Evolutionary conservation across 2,888 invertebrate genomes (phyloP).

Genomic region (Griposia aprilina): DNA sequence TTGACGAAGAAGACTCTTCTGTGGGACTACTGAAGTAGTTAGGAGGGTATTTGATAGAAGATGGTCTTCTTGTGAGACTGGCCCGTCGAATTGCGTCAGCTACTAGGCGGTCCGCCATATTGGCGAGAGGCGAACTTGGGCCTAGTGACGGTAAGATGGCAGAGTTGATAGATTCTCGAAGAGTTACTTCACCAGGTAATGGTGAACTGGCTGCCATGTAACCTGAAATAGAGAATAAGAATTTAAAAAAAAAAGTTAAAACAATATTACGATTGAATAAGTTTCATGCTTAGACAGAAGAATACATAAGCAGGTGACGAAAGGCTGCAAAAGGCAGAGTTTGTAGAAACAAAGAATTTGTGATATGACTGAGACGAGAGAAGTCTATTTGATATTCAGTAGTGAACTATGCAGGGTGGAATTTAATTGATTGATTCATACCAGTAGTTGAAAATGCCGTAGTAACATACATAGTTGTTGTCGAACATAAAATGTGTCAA

Average conservation of each 20-base stretch:
- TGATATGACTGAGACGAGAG: not conserved
- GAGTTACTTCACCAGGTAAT: slow-evolving; percentile 74
- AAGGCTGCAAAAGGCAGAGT: not conserved
- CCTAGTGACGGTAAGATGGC: slow-evolving; percentile 66
- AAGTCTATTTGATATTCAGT: not conserved
- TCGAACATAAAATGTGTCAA: not conserved
- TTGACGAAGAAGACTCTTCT: slow-evolving; percentile 82
- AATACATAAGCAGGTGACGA: not conserved
- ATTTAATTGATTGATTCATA: not conserved
- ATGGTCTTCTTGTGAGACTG: slow-evolving; percentile 83
- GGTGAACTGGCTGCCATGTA: slow-evolving; percentile 76
- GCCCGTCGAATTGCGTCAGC: slow-evolving; percentile 85
- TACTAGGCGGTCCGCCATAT: slow-evolving; percentile 83
- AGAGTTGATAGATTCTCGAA: slow-evolving; percentile 73
- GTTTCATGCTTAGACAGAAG: not conserved
- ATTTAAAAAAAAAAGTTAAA: not conserved
- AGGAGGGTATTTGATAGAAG: slow-evolving; percentile 84
- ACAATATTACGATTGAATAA: not conserved
- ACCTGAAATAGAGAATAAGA: slow-evolving; percentile 74
- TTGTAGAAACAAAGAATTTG: not conserved
- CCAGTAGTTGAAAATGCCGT: not conserved
- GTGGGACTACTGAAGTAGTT: slow-evolving; percentile 83
- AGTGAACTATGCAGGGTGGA: not conserved
- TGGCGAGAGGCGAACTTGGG: slow-evolving; percentile 74
- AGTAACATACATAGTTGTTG: not conserved